Percentiles rank a stretch among this genome's conserved stretches.
These are phyloP conservation scores for Perithous albicinctus DNA, from an alignment of 2,888 invertebrate genomes.

Conservation along the genomic window DNA sequence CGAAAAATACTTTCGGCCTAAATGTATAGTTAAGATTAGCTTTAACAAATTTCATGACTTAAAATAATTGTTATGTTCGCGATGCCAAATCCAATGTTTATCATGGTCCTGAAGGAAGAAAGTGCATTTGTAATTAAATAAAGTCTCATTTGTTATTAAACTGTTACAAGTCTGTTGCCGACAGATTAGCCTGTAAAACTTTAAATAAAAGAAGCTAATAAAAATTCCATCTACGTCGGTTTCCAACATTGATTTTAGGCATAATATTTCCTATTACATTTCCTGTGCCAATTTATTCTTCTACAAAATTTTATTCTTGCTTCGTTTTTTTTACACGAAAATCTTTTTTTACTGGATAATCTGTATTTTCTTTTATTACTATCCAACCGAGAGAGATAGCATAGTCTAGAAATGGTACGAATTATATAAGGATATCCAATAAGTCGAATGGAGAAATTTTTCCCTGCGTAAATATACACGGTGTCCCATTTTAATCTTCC, in stretches of 20 bases:
- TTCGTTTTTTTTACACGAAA: no score
- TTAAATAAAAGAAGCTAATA: neutral
- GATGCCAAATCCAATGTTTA: neutral
- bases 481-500: no score
- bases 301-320: no score
- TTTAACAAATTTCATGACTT: neutral
- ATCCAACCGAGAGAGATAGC: no score
- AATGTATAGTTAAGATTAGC: neutral
- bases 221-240: neutral
- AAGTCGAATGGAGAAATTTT: no score
- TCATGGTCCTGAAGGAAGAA: neutral
- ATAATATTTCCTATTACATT: no score
- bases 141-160: neutral
- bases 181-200: neutral
- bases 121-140: neutral
- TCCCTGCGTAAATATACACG: no score
- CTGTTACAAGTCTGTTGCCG: neutral
- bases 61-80: neutral
- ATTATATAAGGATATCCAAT: no score
- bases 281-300: no score
- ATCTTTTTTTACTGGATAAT: no score
- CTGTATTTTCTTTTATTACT: no score
- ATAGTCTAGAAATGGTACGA: no score
- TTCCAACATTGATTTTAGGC: neutral
- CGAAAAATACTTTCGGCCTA: slow-evolving; percentile 2